Conservation (phyloP, 1,140 invertebrate species). For the Bicyclus anynana region DNA sequence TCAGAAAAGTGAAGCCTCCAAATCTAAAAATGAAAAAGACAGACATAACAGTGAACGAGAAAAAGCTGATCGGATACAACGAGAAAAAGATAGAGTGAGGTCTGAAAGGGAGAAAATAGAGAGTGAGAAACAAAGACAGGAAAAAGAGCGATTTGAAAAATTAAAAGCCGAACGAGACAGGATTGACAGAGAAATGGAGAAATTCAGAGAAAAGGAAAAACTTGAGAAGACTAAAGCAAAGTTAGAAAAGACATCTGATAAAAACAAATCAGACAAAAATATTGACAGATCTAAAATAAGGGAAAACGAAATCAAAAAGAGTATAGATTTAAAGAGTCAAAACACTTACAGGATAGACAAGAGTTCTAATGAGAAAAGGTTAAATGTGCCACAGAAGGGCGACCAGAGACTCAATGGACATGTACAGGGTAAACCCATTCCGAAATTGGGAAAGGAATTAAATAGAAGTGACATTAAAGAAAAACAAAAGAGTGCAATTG, state of each 20-base stretch:
- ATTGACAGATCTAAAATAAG: slow-evolving; percentile 50
- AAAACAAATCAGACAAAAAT: slow-evolving; percentile 36
- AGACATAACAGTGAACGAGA: slow-evolving; percentile 26
- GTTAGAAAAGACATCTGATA: slow-evolving; percentile 52
- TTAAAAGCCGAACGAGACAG: slow-evolving; percentile 62
- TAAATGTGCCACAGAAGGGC: slow-evolving; percentile 25
- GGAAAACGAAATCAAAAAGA: slow-evolving; percentile 52
- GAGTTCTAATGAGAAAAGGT: slow-evolving; percentile 54
- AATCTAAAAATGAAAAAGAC: slow-evolving; percentile 40
- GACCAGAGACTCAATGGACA: slow-evolving; percentile 47
- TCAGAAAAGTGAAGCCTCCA: slow-evolving; percentile 36
- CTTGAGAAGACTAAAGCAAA: slow-evolving; percentile 61
- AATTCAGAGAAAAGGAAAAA: slow-evolving; percentile 54
- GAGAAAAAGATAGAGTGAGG: slow-evolving; percentile 36
- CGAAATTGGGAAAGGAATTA: slow-evolving; percentile 47
- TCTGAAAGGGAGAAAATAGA: slow-evolving; percentile 45
- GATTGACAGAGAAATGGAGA: slow-evolving; percentile 62
- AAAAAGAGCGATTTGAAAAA: slow-evolving; percentile 57
- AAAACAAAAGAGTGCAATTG: slow-evolving; percentile 39
- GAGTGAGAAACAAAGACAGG: slow-evolving; percentile 42
- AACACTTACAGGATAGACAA: slow-evolving; percentile 73
- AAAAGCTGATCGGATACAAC: slow-evolving; percentile 34
- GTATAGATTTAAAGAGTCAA: slow-evolving; percentile 66
- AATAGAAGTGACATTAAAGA: slow-evolving; percentile 35
- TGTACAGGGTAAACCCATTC: slow-evolving; percentile 50